Base-by-base conservation (phyloP, 2,113 vertebrate species). In the Hassar affinis region DNA sequence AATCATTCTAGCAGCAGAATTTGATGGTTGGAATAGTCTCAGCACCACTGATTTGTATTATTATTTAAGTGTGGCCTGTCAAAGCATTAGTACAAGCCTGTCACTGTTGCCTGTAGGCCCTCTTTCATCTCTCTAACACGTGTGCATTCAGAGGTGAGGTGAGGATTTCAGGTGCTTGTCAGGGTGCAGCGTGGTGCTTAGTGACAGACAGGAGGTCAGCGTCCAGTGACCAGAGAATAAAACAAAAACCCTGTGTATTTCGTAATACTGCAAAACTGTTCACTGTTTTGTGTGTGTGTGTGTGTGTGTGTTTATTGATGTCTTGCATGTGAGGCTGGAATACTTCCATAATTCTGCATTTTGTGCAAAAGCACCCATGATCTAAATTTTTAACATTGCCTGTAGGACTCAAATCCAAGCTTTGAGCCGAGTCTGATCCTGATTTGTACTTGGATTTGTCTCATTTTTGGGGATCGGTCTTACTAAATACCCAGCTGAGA, bases 101-200 rank as follows among this genome's bases (percentile, higher is more conserved):
- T 54, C 42, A 61, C 33, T 35, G 51, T 42, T 84, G n/a, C 42
- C 81, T 80, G 45, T 7, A 18, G 61, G 61, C 78, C 77, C 54
- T 20, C 49, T 35, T 18, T 59, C 62, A 61, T 54, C 72, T 62
- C 62, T 27, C 49, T 9, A 42, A 64, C 51, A 81, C 42, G 7
- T 18, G 57, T 56, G 69, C 76, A 64, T 17, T 35, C 17, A 35
- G 10, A 25, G n/a, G 27, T 10, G 22, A 59, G 27, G 54, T 18
- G 38, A 56, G 66, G 49, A 57, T 71, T 76, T 82, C 52, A 59
- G 74, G 52, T 84, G 27, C 45, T 57, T 84, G 62, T 81, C 78
- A 71, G 82, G 74, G 74, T 35, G 33, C 78, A 56, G 42, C 61
- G 20, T 69, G 62, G 54, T 59, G 47, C 15, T 62, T 78, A 86